Evolutionary conservation across 2,113 vertebrate genomes (phyloP).

Genomic region (Malurus elegans): DNA sequence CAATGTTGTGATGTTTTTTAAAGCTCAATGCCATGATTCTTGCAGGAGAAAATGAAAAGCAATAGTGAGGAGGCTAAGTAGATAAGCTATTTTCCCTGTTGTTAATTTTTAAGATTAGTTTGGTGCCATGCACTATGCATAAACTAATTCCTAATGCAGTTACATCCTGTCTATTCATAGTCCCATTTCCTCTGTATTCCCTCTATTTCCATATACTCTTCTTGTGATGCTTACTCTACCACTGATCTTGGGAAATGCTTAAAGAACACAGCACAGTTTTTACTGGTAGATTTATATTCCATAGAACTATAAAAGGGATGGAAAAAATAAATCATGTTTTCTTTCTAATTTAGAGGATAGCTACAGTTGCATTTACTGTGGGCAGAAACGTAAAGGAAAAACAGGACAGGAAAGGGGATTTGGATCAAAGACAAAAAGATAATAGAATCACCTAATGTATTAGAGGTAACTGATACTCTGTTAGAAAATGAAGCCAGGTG

Average conservation of each 20-base stretch:
- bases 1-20: not conserved
- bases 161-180: not conserved
- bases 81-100: not conserved
- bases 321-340: not conserved
- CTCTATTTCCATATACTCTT: not conserved
- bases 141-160: not conserved
- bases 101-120: constrained; percentile 11
- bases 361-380: not conserved
- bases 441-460: not conserved
- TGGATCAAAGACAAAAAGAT: not conserved
- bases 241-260: not conserved
- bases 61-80: not conserved
- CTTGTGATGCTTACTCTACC: not conserved
- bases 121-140: not conserved
- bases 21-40: not conserved
- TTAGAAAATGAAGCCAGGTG: not conserved
- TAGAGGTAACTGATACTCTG: not conserved
- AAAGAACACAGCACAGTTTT: not conserved
- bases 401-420: not conserved
- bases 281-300: not conserved
- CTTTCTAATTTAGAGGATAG: not conserved
- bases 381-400: not conserved
- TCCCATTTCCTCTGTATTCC: not conserved
- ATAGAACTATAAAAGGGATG: not conserved
- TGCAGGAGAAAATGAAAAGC: not conserved